Percentiles rank a stretch among this genome's conserved stretches.
Evolutionary conservation across 2,888 invertebrate genomes (phyloP).

Genomic region (Acleris emargana): DNA sequence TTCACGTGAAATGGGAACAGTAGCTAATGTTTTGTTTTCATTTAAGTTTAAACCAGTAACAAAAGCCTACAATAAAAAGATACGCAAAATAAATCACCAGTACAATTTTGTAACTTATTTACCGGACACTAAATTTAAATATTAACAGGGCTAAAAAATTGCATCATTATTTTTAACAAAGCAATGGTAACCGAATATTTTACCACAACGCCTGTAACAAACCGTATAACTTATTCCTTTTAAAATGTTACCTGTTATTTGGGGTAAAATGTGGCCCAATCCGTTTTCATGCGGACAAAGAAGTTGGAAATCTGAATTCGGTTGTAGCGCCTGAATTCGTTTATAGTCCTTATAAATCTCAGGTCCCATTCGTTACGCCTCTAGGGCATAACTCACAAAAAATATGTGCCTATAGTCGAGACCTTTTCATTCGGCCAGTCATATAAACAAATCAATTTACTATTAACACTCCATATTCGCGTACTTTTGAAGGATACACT

Average conservation of each 20-base stretch:
- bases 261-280: not conserved
- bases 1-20: too few species aligned
- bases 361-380: not conserved
- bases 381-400: too few species aligned
- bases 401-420: too few species aligned
- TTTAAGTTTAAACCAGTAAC: too few species aligned
- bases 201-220: not conserved
- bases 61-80: too few species aligned
- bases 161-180: not conserved
- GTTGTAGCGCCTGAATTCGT: not conserved
- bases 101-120: not conserved
- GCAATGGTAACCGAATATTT: constrained; percentile 11
- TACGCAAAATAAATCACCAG: too few species aligned
- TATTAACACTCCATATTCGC: too few species aligned
- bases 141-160: not conserved
- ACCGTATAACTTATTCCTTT: not conserved
- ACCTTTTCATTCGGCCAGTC: too few species aligned
- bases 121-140: not conserved
- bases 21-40: too few species aligned
- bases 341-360: not conserved
- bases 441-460: too few species aligned
- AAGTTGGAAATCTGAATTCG: constrained; percentile 3
- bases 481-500: too few species aligned
- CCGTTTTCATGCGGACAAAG: not conserved
- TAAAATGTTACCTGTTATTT: constrained; percentile 12